Conservation (phyloP, 2,888 invertebrate genomes). For the Aproaerema taeniolella region DNA sequence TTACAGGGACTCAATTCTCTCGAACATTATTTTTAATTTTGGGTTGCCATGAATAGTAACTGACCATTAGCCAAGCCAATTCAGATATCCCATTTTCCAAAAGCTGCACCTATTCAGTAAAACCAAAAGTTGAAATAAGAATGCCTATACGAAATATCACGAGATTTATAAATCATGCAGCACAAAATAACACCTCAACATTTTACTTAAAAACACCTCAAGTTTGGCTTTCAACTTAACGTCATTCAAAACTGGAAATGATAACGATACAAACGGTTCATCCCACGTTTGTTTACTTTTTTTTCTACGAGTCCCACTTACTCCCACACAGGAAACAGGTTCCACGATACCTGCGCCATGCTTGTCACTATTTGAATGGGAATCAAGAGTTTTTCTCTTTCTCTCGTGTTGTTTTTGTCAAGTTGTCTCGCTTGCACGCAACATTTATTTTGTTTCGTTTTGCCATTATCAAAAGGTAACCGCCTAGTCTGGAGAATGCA, state of each 20-base stretch:
- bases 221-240: conserved; percentile 14
- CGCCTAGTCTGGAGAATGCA: neutral
- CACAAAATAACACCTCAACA: no score
- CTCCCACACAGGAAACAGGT: conserved; percentile 45
- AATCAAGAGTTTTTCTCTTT: conserved; percentile 20
- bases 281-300: conserved; percentile 49
- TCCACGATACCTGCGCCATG: conserved; percentile 42
- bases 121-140: no score
- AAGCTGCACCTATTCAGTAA: no score
- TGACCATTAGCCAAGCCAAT: no score
- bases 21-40: no score
- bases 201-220: no score
- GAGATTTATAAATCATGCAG: no score
- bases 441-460: conserved; percentile 1
- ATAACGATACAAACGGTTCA: conserved; percentile 29
- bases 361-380: conserved; percentile 46
- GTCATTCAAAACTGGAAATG: conserved; percentile 25
- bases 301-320: conserved; percentile 36
- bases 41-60: no score
- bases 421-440: conserved; percentile 17
- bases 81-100: no score
- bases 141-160: no score
- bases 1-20: no score
- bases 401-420: conserved; percentile 15
- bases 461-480: neutral